A percentile compares a stretch with the other conserved stretches of the same genome.
These are phyloP conservation scores for Holacanthus passer DNA, from an alignment of 2,113 vertebrate genomes.

Conservation along the genomic window DNA sequence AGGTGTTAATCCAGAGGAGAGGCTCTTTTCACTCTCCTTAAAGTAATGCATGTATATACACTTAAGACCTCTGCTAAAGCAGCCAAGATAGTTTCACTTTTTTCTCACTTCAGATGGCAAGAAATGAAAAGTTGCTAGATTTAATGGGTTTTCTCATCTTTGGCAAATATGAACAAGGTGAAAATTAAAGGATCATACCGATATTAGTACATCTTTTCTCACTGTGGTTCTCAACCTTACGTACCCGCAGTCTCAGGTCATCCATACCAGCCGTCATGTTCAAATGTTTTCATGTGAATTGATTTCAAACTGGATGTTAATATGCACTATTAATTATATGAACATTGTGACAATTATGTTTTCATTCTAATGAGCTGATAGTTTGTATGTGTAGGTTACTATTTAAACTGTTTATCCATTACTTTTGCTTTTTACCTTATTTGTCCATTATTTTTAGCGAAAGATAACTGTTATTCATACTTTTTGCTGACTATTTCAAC, in stretches of 20 bases:
- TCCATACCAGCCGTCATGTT: neutral
- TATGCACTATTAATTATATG: neutral
- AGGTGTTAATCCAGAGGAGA: constrained; percentile 63
- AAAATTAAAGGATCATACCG: no score
- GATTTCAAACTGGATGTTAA: neutral
- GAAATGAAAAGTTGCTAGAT: neutral
- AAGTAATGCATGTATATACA: constrained; percentile 47
- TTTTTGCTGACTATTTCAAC: no score
- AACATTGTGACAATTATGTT: neutral
- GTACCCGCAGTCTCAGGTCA: neutral
- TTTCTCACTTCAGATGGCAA: neutral
- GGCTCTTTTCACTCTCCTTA: constrained; percentile 4
- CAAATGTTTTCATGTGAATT: neutral
- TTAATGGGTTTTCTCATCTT: neutral
- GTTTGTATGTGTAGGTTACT: neutral
- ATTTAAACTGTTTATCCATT: neutral
- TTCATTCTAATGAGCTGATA: neutral
- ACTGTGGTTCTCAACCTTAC: neutral
- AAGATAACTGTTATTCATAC: no score
- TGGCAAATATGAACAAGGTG: neutral
- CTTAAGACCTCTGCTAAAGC: constrained; percentile 10
- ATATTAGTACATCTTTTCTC: no score
- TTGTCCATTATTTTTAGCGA: neutral
- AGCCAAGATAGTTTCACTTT: neutral
- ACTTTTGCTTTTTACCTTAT: neutral